Percentiles rank a stretch among this genome's conserved stretches.
Conservation (phyloP, 2,113 vertebrate genomes). For the Pionites leucogaster region DNA sequence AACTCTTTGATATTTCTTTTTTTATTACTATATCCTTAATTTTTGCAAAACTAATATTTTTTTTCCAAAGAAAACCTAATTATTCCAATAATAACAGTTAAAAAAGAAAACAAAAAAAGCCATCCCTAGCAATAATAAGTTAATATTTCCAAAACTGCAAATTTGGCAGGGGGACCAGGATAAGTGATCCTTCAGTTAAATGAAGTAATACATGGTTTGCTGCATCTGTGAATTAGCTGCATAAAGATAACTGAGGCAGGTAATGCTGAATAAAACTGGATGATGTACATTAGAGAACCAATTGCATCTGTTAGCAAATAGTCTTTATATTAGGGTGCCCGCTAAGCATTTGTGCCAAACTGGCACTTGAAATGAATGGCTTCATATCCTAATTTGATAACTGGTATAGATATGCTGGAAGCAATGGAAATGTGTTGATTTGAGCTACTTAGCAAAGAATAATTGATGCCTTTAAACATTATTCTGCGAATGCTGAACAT, state of each 20-base stretch:
- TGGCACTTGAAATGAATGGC: background rate
- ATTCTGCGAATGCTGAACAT: background rate
- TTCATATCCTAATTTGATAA: background rate
- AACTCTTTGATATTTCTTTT: background rate
- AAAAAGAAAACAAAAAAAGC: background rate
- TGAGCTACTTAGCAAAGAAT: constrained; percentile 4
- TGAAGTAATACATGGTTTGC: constrained; percentile 18
- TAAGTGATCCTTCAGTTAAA: constrained; percentile 13
- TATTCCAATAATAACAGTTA: background rate
- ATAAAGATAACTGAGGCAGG: constrained; percentile 54
- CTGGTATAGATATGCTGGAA: background rate
- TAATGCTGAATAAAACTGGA: constrained; percentile 40
- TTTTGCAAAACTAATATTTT: background rate
- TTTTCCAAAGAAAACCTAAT: background rate
- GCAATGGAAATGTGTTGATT: background rate
- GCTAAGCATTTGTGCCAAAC: background rate
- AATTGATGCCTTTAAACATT: background rate
- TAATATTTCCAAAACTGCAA: background rate
- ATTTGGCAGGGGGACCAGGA: background rate
- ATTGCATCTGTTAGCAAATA: background rate
- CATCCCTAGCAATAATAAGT: background rate
- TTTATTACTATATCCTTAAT: rapidly evolving
- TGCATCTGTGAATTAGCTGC: constrained; percentile 43
- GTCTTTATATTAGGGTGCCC: background rate
- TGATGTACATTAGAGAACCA: background rate